These are phyloP conservation scores for Melanocharis versteri DNA, from an alignment of 2,113 vertebrate species.

Conservation along the genomic window DNA sequence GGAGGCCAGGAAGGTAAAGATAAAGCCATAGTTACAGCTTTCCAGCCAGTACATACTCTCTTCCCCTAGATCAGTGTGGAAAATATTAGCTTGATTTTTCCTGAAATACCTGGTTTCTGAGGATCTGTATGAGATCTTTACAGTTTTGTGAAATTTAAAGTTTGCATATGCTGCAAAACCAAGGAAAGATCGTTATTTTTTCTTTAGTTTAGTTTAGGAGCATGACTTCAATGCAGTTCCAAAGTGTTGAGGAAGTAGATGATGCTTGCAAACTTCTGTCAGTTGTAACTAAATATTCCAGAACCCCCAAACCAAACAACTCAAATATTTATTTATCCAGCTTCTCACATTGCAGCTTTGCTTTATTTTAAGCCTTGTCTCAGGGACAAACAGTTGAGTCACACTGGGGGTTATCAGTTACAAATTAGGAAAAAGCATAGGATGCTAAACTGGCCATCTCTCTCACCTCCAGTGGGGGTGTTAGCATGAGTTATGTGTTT, in stretches of 20 bases:
- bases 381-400: not conserved
- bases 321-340: not conserved
- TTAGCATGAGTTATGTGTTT: constrained; percentile 34
- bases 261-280: not conserved
- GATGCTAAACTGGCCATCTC: not conserved
- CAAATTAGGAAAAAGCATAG: not conserved
- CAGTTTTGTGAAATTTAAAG: not conserved
- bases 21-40: not conserved
- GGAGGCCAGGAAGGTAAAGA: not conserved
- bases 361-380: not conserved
- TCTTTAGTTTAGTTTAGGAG: not conserved
- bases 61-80: not conserved
- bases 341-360: not conserved
- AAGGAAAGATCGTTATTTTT: not conserved
- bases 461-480: not conserved
- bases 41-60: not conserved
- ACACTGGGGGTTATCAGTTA: not conserved
- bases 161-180: not conserved
- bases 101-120: not conserved
- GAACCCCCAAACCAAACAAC: not conserved
- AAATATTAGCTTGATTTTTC: not conserved
- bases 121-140: not conserved
- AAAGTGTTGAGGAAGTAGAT: not conserved
- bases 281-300: not conserved
- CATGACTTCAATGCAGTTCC: not conserved